These are phyloP conservation scores for Syndactyla subalaris DNA, from an alignment of 2,797 vertebrate genomes.

Conservation along the genomic window DNA sequence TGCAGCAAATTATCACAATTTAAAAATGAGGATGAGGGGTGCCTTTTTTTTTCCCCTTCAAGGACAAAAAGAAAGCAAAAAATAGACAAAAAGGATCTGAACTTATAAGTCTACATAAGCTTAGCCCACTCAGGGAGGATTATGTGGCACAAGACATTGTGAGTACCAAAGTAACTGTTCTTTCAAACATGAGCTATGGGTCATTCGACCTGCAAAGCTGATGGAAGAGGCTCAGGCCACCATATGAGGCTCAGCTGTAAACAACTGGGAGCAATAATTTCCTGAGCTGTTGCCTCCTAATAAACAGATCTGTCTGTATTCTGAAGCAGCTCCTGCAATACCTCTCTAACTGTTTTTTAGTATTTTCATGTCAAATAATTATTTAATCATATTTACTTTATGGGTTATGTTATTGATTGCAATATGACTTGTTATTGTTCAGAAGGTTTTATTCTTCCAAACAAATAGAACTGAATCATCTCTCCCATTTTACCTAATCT, in stretches of 20 bases:
- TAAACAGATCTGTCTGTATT: not conserved
- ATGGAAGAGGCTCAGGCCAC: not conserved
- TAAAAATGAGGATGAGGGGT: not conserved
- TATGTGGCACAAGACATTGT: not conserved
- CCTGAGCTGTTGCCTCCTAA: not conserved
- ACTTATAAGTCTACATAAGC: rapidly evolving
- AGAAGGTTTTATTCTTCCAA: not conserved
- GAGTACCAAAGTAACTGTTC: not conserved
- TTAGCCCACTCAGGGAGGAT: not conserved
- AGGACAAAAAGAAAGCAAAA: not conserved
- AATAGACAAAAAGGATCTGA: not conserved
- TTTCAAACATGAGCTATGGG: not conserved
- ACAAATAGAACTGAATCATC: not conserved
- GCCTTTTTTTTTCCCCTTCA: not conserved
- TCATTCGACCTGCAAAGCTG: not conserved
- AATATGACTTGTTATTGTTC: not conserved
- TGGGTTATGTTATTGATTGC: not conserved
- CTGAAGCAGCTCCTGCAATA: not conserved
- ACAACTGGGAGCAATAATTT: not conserved
- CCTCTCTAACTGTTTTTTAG: not conserved
- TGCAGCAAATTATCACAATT: not conserved
- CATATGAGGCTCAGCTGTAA: not conserved
- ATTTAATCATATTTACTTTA: not conserved
- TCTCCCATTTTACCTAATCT: not conserved
- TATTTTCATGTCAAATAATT: not conserved